Conservation (phyloP, 2,113 vertebrate genomes). For the Albula goreensis region DNA sequence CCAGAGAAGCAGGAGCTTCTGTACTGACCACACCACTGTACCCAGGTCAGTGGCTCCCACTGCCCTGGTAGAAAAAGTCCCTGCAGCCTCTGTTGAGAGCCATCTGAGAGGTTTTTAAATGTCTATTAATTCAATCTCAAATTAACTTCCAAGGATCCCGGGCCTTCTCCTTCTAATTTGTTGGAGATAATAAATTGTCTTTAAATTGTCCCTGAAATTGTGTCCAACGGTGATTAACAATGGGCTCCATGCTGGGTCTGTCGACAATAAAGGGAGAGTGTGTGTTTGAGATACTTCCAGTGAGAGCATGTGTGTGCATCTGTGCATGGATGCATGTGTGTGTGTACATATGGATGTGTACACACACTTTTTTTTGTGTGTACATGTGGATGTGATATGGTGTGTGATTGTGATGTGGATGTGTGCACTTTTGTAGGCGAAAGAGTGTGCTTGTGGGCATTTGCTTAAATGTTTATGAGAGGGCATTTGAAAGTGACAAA, state of each 20-base stretch:
- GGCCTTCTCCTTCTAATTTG: constrained; percentile 74
- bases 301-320: not conserved
- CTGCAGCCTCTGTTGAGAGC: constrained; percentile 31
- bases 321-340: not conserved
- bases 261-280: constrained; percentile 36
- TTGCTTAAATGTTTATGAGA: too few species aligned
- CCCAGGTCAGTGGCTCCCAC: not conserved
- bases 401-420: not conserved
- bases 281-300: constrained; percentile 38
- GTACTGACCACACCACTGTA: not conserved
- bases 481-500: too few species aligned
- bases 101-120: constrained; percentile 50
- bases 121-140: constrained; percentile 62
- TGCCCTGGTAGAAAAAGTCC: not conserved
- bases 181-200: constrained; percentile 93
- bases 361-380: not conserved
- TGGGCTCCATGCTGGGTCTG: constrained; percentile 89
- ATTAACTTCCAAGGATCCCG: constrained; percentile 64
- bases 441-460: too few species aligned
- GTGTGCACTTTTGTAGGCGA: not conserved
- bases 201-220: constrained; percentile 99
- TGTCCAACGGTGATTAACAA: constrained; percentile 97
- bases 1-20: not conserved
- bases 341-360: not conserved
- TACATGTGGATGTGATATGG: not conserved